phyloP scores from a whole-genome alignment of 2,888 invertebrate genomes.

The Acronicta alni region DNA sequence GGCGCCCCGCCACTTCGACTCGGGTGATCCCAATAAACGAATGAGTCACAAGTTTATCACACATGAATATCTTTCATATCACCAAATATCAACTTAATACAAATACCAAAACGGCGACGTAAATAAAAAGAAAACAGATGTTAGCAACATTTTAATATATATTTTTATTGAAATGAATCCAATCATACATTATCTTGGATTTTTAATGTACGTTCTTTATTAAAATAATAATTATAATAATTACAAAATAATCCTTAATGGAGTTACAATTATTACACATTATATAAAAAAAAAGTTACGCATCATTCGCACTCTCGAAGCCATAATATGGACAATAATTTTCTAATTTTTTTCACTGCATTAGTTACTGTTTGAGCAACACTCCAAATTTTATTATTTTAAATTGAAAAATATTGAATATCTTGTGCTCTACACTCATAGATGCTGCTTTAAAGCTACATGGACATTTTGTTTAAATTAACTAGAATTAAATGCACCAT shows the following conservation, averaged over 20 bases:
- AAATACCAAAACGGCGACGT: slow-evolving; percentile 13
- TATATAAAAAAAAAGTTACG: slow-evolving; percentile 77
- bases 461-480: slow-evolving; percentile 85
- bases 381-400: slow-evolving; percentile 68
- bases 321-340: slow-evolving; percentile 80
- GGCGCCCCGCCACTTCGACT: slow-evolving; percentile 38
- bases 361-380: slow-evolving; percentile 80
- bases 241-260: slow-evolving; percentile 88
- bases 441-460: slow-evolving; percentile 83
- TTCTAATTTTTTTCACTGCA: slow-evolving; percentile 68
- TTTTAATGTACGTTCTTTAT: slow-evolving; percentile 84
- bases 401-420: slow-evolving; percentile 77
- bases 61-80: slow-evolving; percentile 37
- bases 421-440: slow-evolving; percentile 82
- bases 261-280: slow-evolving; percentile 82
- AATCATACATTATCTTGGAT: slow-evolving; percentile 88
- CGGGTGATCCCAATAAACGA: slow-evolving; percentile 48
- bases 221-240: slow-evolving; percentile 88
- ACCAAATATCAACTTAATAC: slow-evolving; percentile 20
- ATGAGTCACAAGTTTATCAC: slow-evolving; percentile 44
- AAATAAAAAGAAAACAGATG: slow-evolving; percentile 76
- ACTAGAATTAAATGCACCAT: slow-evolving; percentile 88
- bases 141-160: slow-evolving; percentile 90
- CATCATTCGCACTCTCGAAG: slow-evolving; percentile 78
- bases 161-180: slow-evolving; percentile 90